A percentile compares a stretch with the other conserved stretches of the same genome.
phyloP scores from a whole-genome alignment of 2,797 vertebrate genomes.

The Xiphophorus birchmanni region DNA sequence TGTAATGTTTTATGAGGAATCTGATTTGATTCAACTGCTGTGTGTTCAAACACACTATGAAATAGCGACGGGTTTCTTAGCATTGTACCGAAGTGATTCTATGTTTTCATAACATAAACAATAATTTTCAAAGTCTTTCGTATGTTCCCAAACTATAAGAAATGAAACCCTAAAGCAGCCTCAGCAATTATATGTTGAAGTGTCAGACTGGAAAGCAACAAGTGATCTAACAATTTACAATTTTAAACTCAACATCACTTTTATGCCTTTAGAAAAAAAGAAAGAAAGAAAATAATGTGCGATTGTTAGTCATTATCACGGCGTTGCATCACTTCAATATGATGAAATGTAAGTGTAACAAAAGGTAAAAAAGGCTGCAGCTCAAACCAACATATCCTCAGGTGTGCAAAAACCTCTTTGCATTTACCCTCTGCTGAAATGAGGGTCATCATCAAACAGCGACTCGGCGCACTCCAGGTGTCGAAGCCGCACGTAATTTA shows the following conservation, averaged over 20 bases:
- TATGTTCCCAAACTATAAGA: not conserved
- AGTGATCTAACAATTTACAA: not conserved
- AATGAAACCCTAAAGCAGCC: not conserved
- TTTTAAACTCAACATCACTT: constrained; percentile 1
- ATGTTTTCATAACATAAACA: not conserved
- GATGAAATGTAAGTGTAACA: constrained; percentile 11
- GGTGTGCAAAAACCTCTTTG: constrained; percentile 3
- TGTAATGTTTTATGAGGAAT: not conserved
- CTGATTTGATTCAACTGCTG: not conserved
- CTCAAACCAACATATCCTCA: constrained; percentile 10
- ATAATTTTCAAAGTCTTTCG: not conserved
- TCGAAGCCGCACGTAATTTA: constrained; percentile 3
- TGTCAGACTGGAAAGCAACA: not conserved
- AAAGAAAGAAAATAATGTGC: not conserved
- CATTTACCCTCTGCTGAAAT: constrained; percentile 3
- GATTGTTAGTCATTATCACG: constrained; percentile 16
- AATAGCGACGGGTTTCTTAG: not conserved
- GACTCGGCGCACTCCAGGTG: not conserved
- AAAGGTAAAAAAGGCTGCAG: constrained; percentile 6
- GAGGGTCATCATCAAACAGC: constrained; percentile 13
- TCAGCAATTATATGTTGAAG: not conserved
- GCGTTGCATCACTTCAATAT: constrained; percentile 9
- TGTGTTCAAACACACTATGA: not conserved
- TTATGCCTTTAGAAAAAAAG: not conserved
- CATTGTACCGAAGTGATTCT: not conserved